A percentile compares a stretch with the other conserved stretches of the same genome.
These are phyloP conservation scores for Apocrypta bakeri DNA, from an alignment of 1,140 invertebrate genomes.

Conservation along the genomic window DNA sequence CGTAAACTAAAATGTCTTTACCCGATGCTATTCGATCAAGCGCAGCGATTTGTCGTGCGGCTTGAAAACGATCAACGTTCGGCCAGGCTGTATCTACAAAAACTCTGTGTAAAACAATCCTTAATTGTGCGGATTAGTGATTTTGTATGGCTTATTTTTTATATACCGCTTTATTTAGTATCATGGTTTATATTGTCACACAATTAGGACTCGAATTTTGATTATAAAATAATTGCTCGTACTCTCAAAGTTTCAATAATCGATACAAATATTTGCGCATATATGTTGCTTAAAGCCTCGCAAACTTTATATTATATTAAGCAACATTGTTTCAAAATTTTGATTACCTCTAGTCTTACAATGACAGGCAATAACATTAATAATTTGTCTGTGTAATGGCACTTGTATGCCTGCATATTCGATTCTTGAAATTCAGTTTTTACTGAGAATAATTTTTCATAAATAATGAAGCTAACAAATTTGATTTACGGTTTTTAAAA, in stretches of 20 bases:
- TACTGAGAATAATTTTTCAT: background rate
- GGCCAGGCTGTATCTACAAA: no score
- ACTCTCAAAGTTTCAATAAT: background rate
- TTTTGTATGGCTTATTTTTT: background rate
- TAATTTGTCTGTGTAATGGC: no score
- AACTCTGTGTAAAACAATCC: no score
- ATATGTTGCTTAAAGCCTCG: no score
- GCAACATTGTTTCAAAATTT: background rate
- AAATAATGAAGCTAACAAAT: background rate
- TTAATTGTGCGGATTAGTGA: no score
- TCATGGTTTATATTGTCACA: background rate
- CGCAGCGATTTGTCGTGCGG: background rate
- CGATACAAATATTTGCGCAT: no score
- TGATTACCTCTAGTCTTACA: background rate
- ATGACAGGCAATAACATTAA: background rate
- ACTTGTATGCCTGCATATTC: background rate
- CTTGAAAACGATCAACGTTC: background rate
- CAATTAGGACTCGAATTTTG: background rate
- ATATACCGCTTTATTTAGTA: background rate
- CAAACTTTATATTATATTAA: background rate
- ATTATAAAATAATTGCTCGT: background rate
- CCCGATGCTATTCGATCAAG: background rate
- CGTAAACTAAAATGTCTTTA: constrained; percentile 7
- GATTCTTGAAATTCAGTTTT: background rate
- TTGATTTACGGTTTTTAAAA: background rate